Evolutionary conservation across 2,888 invertebrate genomes (phyloP), one percentile per base, ranked within the genome.

Genomic region (Andrena fulva): DNA sequence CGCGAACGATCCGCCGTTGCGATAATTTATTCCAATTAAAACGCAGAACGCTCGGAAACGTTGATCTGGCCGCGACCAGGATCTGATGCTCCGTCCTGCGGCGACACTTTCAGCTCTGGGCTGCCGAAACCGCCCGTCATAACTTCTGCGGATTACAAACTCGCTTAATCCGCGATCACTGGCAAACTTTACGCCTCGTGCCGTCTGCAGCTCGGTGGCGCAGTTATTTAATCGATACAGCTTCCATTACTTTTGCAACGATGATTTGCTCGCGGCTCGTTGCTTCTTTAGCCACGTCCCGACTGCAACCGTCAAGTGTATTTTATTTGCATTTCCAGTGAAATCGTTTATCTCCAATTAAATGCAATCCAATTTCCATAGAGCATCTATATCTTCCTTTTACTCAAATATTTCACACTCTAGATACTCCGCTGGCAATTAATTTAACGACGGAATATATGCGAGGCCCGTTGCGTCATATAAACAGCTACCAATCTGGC

Each of bases 181-280:
- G 0, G 20, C 31, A 59, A 74, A 80, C 62, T 78, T 72, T 56
- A 35, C 54, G 29, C 10, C 12, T 12, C 50, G 2, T 16, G 7
- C 33, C 48, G 24, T 35, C 29, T 16, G 29, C 48, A 4, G 33
- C n/a, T 16, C 24, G 16, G 33, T 60, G 50, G 27, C 77, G 35
- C 29, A 56, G 59, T 78, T 72, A 74, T 59, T 70, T 33, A 42
- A 79, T 74, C 79, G 50, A 79, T 72, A 72, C 20, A 33, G 33
- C 33, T 52, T 42, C 42, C 69, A 27, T 70, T 33, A 24, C 29
- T 24, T 33, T 63, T 20, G 48, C 35, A 35, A 29, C 48, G 56
- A 69, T 59, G 24, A 48, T 64, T 20, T 20, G n/a, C 4, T 59
- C 2, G 33, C n/a, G 31, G 8, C 7, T 20, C 42, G 24, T 48